These are phyloP conservation scores for Felis catus DNA, from an alignment of 2,113 vertebrate genomes.

Conservation along the genomic window F.catus_Fca126_mat1.0 CM031425.1:38459001-38459500, in stretches of 20 bases:
- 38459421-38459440: slow-evolving; percentile 64
- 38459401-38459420: slow-evolving; percentile 61
- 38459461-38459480: slow-evolving; percentile 60
- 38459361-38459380: slow-evolving; percentile 67
- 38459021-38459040: slow-evolving; percentile 75
- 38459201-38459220: slow-evolving; percentile 60
- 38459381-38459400: slow-evolving; percentile 64
- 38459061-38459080: slow-evolving; percentile 78
- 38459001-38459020: slow-evolving; percentile 64
- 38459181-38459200: slow-evolving; percentile 62
- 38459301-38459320: slow-evolving; percentile 4
- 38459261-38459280: background rate
- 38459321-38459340: slow-evolving; percentile 49
- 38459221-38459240: slow-evolving; percentile 50
- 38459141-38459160: slow-evolving; percentile 62
- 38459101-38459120: slow-evolving; percentile 71
- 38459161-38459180: slow-evolving; percentile 71
- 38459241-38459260: slow-evolving; percentile 56
- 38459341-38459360: slow-evolving; percentile 65
- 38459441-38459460: slow-evolving; percentile 59
- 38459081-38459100: slow-evolving; percentile 74
- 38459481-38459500: slow-evolving; percentile 60
- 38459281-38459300: background rate
- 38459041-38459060: slow-evolving; percentile 76
- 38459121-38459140: slow-evolving; percentile 75